phyloP scores from a whole-genome alignment of 2,113 vertebrate genomes.

The Crotalus horridus region DNA sequence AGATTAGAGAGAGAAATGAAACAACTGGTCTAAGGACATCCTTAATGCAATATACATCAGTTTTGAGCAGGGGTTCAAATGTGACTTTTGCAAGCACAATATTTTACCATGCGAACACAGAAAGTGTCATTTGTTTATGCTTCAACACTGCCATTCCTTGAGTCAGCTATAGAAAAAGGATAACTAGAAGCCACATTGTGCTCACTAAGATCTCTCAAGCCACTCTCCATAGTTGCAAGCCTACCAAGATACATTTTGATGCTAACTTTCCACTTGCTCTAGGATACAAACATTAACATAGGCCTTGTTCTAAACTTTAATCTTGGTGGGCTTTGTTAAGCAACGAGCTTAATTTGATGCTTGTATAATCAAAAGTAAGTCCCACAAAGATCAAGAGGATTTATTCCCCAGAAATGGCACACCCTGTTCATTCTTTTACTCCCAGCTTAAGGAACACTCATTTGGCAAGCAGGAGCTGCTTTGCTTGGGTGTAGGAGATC shows the following conservation, averaged over 20 bases:
- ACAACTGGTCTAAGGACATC: not conserved
- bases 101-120: not conserved
- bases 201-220: not conserved
- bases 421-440: not conserved
- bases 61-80: not conserved
- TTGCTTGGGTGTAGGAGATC: slow-evolving; percentile 17
- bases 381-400: not conserved
- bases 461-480: not conserved
- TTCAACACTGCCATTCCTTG: not conserved
- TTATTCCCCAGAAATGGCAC: not conserved
- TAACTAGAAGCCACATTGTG: not conserved
- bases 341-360: not conserved
- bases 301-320: not conserved
- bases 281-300: not conserved
- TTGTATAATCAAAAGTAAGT: not conserved
- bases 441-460: not conserved
- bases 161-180: not conserved
- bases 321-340: not conserved
- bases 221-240: not conserved
- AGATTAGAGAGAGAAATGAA: not conserved
- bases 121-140: not conserved
- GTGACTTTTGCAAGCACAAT: not conserved
- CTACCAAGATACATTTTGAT: not conserved
- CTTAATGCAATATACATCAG: not conserved
- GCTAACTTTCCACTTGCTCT: not conserved